Evolutionary conservation across 2,797 vertebrate species (phyloP).

Genomic region (Gymnoscopelus microlampas): DNA sequence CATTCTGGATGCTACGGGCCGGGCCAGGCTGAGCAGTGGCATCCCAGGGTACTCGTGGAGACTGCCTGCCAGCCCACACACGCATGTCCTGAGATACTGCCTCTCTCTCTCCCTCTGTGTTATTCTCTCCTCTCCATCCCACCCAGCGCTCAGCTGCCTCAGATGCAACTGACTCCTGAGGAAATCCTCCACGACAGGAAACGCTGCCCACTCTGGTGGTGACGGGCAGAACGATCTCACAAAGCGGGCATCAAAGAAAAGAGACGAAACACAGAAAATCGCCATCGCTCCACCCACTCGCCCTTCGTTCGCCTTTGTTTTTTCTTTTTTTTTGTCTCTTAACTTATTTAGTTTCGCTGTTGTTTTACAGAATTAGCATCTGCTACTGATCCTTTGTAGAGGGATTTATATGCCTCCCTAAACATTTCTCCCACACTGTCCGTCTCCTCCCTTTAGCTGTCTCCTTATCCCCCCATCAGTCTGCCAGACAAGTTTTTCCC

Average conservation of each 20-base stretch:
- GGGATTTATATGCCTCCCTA: constrained; percentile 73
- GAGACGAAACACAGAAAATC: constrained; percentile 45
- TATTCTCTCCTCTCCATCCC: constrained; percentile 61
- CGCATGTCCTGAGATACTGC: constrained; percentile 64
- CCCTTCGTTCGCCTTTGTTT: constrained; percentile 61
- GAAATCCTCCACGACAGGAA: constrained; percentile 67
- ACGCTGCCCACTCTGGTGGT: constrained; percentile 64
- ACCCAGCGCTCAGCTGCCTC: constrained; percentile 59
- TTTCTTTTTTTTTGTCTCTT: constrained; percentile 48
- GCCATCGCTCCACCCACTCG: constrained; percentile 46
- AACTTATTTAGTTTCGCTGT: constrained; percentile 73
- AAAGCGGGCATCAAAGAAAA: constrained; percentile 65
- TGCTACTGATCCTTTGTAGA: constrained; percentile 73
- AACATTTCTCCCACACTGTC: constrained; percentile 58
- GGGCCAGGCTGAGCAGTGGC: constrained; percentile 68
- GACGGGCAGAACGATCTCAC: constrained; percentile 50
- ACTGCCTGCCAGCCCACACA: constrained; percentile 62
- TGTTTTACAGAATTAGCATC: constrained; percentile 77
- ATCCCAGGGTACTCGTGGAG: constrained; percentile 67
- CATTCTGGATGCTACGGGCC: constrained; percentile 40
- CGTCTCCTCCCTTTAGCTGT: constrained; percentile 62
- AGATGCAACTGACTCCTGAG: constrained; percentile 67
- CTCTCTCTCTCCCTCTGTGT: constrained; percentile 57
- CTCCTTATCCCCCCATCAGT: constrained; percentile 67
- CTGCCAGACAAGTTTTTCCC: constrained; percentile 75